Conservation (phyloP, 2,888 invertebrate species). For the Eupeodes latifasciatus region DNA sequence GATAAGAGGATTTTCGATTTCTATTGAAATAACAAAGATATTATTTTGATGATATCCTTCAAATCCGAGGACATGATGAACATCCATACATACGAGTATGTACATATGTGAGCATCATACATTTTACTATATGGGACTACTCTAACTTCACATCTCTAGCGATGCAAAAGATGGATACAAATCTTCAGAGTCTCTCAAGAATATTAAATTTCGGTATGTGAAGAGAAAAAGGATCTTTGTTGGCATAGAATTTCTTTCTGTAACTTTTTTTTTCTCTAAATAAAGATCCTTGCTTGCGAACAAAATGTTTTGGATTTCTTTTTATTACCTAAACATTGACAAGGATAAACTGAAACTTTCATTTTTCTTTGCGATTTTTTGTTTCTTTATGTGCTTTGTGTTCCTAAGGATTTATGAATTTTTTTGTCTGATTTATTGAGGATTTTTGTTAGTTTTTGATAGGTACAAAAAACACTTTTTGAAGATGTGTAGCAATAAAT, state of each 20-base stretch:
- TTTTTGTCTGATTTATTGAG: conserved; percentile 49
- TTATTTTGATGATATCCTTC: conserved; percentile 76
- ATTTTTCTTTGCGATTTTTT: not conserved
- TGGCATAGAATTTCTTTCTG: conserved; percentile 22
- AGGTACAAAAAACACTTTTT: not conserved
- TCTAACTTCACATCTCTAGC: conserved; percentile 19
- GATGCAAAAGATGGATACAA: conserved; percentile 44
- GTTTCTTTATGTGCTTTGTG: conserved; percentile 1
- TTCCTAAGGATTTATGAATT: conserved; percentile 59
- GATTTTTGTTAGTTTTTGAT: conserved; percentile 12
- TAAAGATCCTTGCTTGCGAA: conserved; percentile 18
- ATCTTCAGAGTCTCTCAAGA: conserved; percentile 60
- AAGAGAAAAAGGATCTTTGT: conserved; percentile 29
- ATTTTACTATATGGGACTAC: not conserved
- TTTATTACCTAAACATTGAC: conserved; percentile 43
- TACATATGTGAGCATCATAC: conserved; percentile 38
- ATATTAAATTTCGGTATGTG: conserved; percentile 64
- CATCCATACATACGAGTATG: not conserved
- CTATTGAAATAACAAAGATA: conserved; percentile 76
- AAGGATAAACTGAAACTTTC: conserved; percentile 59
- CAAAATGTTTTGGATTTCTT: conserved; percentile 22
- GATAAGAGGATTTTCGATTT: conserved; percentile 76
- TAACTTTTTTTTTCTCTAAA: not conserved
- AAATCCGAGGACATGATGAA: conserved; percentile 68
- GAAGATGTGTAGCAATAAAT: conserved; percentile 1